Evolutionary conservation across 2,888 invertebrate genomes (phyloP), one percentile per base, ranked within the genome.

Genomic region (Magallana nippona): DNA sequence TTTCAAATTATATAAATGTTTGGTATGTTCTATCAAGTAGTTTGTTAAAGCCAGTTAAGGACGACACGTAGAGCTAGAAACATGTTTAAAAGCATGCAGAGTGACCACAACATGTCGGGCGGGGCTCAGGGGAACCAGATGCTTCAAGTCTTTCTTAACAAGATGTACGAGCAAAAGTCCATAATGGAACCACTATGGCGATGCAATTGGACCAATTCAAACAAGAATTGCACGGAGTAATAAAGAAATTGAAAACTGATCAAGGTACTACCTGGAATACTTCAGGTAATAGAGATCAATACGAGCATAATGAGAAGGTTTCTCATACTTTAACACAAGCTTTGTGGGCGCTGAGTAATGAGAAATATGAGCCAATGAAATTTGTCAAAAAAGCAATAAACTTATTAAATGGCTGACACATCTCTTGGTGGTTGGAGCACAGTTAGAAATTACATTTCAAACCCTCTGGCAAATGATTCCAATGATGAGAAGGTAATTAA

Each of bases 201-300:
- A n/a, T 13, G 15, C 60, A 17, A 17, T 17, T 60, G 17, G 60
- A 15, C 17, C 60, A 60, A 17, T 60, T 60, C 3, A 60, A 60
- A 60, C 60, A 60, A 15, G 60, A 60, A 60, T 60, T 60, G 17
- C 60, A 60, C 17, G 60, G 60, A 60, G 60, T n/a, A 17, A 60
- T 60, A 17, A 60, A 60, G 60, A n/a, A 15, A 19, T 60, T 60
- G 60, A 60, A 60, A 60, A 60, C n/a, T 60, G 60, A 60, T 60
- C 60, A 60, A n/a, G 60, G 60, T 60, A 17, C 19, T 60, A 60
- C 60, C 15, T 60, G 60, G 60, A 60, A 60, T 10, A 60, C 17
- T 15, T 60, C 60, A 15, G 15, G 15, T 60, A 60, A 60, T 60
- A 60, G 19, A 60, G 60, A 60, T n/a, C n/a, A n/a, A n/a, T n/a